Conservation (phyloP, 1,140 invertebrate species). For the Ruditapes philippinarum region DNA sequence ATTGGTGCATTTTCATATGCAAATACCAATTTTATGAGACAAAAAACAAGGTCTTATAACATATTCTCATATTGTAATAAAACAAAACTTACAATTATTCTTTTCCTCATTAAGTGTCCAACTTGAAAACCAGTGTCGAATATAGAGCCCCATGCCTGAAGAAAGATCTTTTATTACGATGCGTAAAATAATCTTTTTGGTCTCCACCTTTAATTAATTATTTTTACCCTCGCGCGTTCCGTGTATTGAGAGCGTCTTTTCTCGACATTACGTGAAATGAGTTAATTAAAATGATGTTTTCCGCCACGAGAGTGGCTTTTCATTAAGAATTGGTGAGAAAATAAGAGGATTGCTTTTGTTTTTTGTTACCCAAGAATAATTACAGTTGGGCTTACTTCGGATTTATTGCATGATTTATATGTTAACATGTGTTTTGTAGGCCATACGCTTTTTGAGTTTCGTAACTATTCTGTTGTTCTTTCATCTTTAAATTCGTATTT, state of each 20-base stretch:
- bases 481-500: too few species aligned
- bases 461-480: too few species aligned
- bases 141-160: not conserved
- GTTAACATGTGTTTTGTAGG: not conserved
- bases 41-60: too few species aligned
- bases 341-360: not conserved
- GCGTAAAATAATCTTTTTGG: not conserved
- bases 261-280: not conserved
- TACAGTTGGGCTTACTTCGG: not conserved
- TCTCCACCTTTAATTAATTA: not conserved
- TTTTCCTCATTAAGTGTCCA: not conserved
- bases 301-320: not conserved
- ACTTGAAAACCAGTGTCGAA: not conserved
- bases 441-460: too few species aligned
- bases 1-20: too few species aligned
- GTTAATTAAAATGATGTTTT: not conserved
- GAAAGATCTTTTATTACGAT: not conserved
- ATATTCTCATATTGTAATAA: too few species aligned
- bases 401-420: not conserved
- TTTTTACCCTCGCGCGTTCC: too few species aligned
- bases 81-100: too few species aligned
- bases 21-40: too few species aligned
- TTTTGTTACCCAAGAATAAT: not conserved
- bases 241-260: not conserved
- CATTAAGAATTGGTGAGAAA: not conserved